A percentile compares a stretch with the other conserved stretches of the same genome.
These are phyloP conservation scores for Nomia melanderi DNA, from an alignment of 1,140 invertebrate species.

Conservation along the genomic window DNA sequence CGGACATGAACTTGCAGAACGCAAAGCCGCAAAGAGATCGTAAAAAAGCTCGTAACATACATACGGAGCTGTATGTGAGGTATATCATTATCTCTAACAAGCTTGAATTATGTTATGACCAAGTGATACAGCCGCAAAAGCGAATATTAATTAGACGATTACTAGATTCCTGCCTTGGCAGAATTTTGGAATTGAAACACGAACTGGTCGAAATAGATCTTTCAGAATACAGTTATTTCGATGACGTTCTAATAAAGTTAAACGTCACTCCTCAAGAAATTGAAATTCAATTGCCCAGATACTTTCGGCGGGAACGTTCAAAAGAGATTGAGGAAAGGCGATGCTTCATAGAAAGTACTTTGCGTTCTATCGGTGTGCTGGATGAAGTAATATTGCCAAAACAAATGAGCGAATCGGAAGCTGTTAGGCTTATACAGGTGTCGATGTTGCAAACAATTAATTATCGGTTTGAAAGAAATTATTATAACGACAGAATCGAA, in stretches of 20 bases:
- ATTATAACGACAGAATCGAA: background rate
- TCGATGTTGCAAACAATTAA: background rate
- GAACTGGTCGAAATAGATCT: constrained; percentile 93
- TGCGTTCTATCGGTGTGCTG: constrained; percentile 86
- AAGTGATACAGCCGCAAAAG: constrained; percentile 96
- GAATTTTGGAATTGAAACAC: constrained; percentile 89
- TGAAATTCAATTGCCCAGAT: constrained; percentile 86
- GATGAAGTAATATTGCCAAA: constrained; percentile 82
- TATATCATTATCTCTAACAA: constrained; percentile 90
- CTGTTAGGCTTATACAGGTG: constrained; percentile 90
- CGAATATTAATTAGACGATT: constrained; percentile 88
- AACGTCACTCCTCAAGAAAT: constrained; percentile 85
- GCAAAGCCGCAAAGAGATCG: constrained; percentile 84
- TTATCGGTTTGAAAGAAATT: background rate
- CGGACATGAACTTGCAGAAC: constrained; percentile 84
- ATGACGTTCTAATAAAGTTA: constrained; percentile 85
- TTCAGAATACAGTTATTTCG: constrained; percentile 93
- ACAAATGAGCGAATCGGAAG: constrained; percentile 89
- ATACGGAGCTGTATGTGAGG: constrained; percentile 87
- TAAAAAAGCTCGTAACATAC: constrained; percentile 81
- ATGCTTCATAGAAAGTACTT: constrained; percentile 84
- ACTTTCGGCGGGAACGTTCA: constrained; percentile 85
- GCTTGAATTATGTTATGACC: constrained; percentile 92
- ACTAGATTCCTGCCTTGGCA: constrained; percentile 90
- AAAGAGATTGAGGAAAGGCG: constrained; percentile 83